These are phyloP conservation scores for Python bivittatus DNA, from an alignment of 2,113 vertebrate genomes.

Conservation along the genomic window DNA sequence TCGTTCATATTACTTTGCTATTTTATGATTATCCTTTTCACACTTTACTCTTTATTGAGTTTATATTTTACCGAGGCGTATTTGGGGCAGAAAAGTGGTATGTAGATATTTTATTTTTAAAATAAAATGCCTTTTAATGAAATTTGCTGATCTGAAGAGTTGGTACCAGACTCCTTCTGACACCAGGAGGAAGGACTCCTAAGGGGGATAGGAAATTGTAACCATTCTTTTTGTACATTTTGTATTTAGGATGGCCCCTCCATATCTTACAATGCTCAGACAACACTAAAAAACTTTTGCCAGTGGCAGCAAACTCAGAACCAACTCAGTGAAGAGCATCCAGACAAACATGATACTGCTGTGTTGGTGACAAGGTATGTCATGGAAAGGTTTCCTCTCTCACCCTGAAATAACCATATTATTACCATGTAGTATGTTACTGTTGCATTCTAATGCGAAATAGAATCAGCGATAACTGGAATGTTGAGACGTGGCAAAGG, in stretches of 20 bases:
- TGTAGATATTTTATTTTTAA: background rate
- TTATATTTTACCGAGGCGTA: background rate
- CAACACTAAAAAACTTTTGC: constrained; percentile 97
- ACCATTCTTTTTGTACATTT: constrained; percentile 39
- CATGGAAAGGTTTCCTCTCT: background rate
- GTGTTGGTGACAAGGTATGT: constrained; percentile 93
- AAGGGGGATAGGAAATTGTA: constrained; percentile 24
- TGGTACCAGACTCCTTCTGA: background rate
- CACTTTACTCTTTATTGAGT: background rate
- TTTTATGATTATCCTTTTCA: background rate
- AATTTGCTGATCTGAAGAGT: background rate
- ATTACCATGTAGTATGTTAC: background rate
- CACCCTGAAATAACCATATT: background rate
- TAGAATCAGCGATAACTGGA: background rate
- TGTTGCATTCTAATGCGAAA: background rate
- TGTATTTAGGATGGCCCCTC: constrained; percentile 87
- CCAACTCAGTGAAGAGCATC: constrained; percentile 85
- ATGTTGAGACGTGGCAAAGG: background rate
- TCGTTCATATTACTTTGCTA: background rate
- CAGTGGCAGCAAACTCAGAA: constrained; percentile 96
- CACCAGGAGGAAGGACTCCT: background rate
- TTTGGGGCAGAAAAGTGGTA: background rate
- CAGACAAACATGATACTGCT: constrained; percentile 89
- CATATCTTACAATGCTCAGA: constrained; percentile 95
- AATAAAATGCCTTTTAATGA: background rate